These are phyloP conservation scores for Candidula unifasciata DNA, from an alignment of 2,888 invertebrate genomes.

Conservation along the genomic window DNA sequence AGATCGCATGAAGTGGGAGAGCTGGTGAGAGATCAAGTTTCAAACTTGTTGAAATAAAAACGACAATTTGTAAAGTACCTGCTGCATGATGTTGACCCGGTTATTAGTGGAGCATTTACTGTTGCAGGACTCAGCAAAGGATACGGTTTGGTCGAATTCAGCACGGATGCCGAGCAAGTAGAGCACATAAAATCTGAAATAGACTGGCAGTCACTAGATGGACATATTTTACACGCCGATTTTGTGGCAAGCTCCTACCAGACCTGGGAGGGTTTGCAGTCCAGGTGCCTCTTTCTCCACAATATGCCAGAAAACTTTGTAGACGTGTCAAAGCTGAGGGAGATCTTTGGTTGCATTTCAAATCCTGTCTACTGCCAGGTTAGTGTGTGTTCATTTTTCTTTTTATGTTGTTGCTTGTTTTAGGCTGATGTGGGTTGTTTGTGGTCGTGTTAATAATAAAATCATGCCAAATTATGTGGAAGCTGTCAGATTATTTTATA, in stretches of 20 bases:
- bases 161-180: conserved; percentile 78
- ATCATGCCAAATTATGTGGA: too few relatives aligned
- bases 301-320: conserved; percentile 80
- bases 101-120: too few relatives aligned
- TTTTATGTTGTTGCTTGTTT: too few relatives aligned
- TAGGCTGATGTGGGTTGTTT: too few relatives aligned
- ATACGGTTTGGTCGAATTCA: conserved; percentile 81
- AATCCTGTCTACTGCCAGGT: conserved; percentile 81
- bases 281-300: conserved; percentile 80
- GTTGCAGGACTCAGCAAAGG: conserved; percentile 80
- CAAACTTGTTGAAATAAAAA: too few relatives aligned
- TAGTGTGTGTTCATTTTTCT: conserved; percentile 43
- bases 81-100: too few relatives aligned
- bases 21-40: too few relatives aligned
- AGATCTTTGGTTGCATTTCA: conserved; percentile 79
- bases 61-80: too few relatives aligned
- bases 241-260: conserved; percentile 79
- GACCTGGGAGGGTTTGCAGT: conserved; percentile 79
- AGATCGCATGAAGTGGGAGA: too few relatives aligned
- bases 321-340: conserved; percentile 79
- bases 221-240: conserved; percentile 79
- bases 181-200: conserved; percentile 78
- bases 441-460: too few relatives aligned
- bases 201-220: conserved; percentile 78
- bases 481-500: too few relatives aligned